phyloP scores from a whole-genome alignment of 2,888 invertebrate genomes.

The Protodeltote pygarga region DNA sequence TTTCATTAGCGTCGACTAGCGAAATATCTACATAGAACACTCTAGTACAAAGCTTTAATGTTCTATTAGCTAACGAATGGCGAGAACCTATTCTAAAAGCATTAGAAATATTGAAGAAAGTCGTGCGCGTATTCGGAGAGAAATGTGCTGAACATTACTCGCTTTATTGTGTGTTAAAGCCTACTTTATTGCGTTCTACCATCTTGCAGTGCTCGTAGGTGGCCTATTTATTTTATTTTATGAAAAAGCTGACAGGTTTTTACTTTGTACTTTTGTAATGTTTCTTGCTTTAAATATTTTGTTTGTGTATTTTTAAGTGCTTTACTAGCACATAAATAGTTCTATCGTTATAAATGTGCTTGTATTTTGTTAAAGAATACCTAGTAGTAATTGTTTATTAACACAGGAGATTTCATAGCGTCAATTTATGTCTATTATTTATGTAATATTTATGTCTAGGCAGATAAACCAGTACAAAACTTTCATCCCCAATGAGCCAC shows the following conservation, averaged over 20 bases:
- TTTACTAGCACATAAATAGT: too few species aligned
- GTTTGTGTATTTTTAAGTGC: too few species aligned
- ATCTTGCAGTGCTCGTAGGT: constrained; percentile 13
- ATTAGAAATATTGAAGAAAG: constrained; percentile 22
- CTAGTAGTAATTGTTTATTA: too few species aligned
- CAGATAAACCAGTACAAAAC: neutral
- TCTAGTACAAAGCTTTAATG: constrained; percentile 42
- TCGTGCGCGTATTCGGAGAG: constrained; percentile 30
- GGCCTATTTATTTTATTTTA: constrained; percentile 35
- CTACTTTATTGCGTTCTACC: constrained; percentile 38
- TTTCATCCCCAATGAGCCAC: too few species aligned
- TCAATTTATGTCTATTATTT: neutral
- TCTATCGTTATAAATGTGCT: too few species aligned
- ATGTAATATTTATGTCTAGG: constrained; percentile 4
- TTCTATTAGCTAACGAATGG: constrained; percentile 43
- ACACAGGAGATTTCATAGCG: too few species aligned
- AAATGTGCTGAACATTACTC: constrained; percentile 31
- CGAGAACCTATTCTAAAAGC: constrained; percentile 29
- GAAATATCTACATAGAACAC: constrained; percentile 37
- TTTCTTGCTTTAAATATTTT: too few species aligned
- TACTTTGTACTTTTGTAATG: neutral
- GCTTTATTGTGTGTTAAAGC: constrained; percentile 44
- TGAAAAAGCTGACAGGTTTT: constrained; percentile 14
- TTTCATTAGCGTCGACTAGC: constrained; percentile 33
- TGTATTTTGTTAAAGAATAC: too few species aligned